Percentiles rank a stretch among this genome's conserved stretches.
Evolutionary conservation across 1,140 invertebrate genomes (phyloP).

Genomic region (Heliconius eleuchia): DNA sequence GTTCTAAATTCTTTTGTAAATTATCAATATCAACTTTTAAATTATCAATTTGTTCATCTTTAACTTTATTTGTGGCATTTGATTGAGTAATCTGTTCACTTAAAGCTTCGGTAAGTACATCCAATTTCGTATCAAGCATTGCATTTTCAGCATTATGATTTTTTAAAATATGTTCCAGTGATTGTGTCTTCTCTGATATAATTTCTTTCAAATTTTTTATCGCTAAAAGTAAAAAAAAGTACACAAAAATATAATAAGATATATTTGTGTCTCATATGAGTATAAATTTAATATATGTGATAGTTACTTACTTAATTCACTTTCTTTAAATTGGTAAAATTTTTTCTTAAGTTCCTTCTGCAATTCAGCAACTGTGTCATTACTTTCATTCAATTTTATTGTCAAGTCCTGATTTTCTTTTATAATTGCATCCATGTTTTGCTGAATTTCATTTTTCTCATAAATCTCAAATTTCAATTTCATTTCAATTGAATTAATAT

Average conservation of each 20-base stretch:
- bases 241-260: constrained; percentile 7
- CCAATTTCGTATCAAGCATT: constrained; percentile 43
- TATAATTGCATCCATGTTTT: constrained; percentile 17
- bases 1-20: constrained; percentile 27
- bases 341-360: constrained; percentile 33
- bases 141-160: constrained; percentile 43
- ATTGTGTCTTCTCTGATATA: constrained; percentile 37
- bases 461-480: constrained; percentile 17
- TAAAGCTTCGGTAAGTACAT: constrained; percentile 44
- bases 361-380: constrained; percentile 17
- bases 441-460: constrained; percentile 28
- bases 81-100: constrained; percentile 41
- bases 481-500: constrained; percentile 31
- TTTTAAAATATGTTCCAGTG: constrained; percentile 37
- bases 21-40: constrained; percentile 42
- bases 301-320: constrained; percentile 25
- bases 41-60: constrained; percentile 44
- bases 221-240: constrained; percentile 34
- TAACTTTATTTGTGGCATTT: constrained; percentile 37
- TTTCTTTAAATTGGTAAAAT: constrained; percentile 19
- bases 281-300: neutral
- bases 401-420: constrained; percentile 21
- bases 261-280: neutral
- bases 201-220: constrained; percentile 40
- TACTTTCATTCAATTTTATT: constrained; percentile 23